Base-by-base conservation (phyloP, 2,113 vertebrate genomes). In the Gopherus evgoodei region DNA sequence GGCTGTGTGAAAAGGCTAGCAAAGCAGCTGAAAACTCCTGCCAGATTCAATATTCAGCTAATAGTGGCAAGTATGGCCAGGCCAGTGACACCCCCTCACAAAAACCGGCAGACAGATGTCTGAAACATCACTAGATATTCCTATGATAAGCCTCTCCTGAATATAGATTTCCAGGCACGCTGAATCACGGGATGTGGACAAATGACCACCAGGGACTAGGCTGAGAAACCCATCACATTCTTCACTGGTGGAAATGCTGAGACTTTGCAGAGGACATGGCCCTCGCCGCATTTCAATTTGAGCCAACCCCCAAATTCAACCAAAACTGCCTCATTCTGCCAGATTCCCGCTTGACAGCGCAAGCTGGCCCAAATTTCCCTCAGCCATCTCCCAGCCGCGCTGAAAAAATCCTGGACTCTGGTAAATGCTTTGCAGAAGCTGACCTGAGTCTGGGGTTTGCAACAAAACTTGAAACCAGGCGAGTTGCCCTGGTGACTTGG, bases 91-190 rank as follows among this genome's bases (percentile, higher is more conserved):
- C 17, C 9, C 5, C 25, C 69, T 13, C 27, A 53, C 5, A 4
- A 47, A n/a, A 2, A 81, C 72, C 13, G 38, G 22, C n/a, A 44
- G 24, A 24, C n/a, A 24, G 72, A 44, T 38, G 38, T 44, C 72
- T 76, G 72, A 38, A 42, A 75, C 69, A 5, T 38, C 42, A 24
- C 22, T 25, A 22, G 22, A 2, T 21, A 50, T 21, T 14, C n/a
- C 1, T 1, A 21, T 83, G 0, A 25, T 0, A 0, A 8, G 22
- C 5, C 49, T 78, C 5, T 59, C 42, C 80, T 2, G 0, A 2
- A 76, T 49, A 31, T 1, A 0, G 0, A 0, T 27, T 78, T 53
- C 69, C 81, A 1, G 22, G 19, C 2, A 21, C 49, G 50, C 0
- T 2, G 75, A 49, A 76, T 84, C 87, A 10, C 81, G 75, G 79